A percentile compares a stretch with the other conserved stretches of the same genome.
Evolutionary conservation across 2,113 vertebrate species (phyloP).

Genomic region (Brachypodius melanocephalos): DNA sequence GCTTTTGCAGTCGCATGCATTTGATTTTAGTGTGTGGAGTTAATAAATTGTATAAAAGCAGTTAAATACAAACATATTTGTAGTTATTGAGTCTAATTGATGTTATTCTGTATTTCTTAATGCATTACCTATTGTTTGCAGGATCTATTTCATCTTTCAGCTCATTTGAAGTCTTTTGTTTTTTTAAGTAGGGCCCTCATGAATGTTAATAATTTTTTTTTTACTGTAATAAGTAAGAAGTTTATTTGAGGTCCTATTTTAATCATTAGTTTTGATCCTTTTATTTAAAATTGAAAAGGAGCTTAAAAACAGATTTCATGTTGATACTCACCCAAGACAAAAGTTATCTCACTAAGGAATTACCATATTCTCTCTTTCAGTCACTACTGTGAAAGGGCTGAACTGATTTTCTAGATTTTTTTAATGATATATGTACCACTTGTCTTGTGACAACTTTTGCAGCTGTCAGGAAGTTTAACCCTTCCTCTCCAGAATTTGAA

Average conservation of each 20-base stretch:
- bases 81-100: not conserved
- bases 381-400: not conserved
- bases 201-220: constrained; percentile 1
- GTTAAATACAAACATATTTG: not conserved
- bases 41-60: not conserved
- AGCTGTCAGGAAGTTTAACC: not conserved
- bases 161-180: not conserved
- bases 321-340: not conserved
- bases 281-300: not conserved
- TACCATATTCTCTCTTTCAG: not conserved
- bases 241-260: not conserved
- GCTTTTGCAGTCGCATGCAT: not conserved
- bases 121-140: not conserved
- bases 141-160: not conserved
- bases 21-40: not conserved
- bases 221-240: not conserved
- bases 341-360: not conserved
- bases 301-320: not conserved
- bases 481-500: not conserved
- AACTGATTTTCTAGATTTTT: not conserved
- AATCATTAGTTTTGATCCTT: not conserved
- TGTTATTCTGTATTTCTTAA: not conserved
- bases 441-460: not conserved
- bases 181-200: not conserved
- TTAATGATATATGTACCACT: rapidly evolving